Base-by-base conservation (phyloP, 1,140 invertebrate species). In the Musca vetustissima region DNA sequence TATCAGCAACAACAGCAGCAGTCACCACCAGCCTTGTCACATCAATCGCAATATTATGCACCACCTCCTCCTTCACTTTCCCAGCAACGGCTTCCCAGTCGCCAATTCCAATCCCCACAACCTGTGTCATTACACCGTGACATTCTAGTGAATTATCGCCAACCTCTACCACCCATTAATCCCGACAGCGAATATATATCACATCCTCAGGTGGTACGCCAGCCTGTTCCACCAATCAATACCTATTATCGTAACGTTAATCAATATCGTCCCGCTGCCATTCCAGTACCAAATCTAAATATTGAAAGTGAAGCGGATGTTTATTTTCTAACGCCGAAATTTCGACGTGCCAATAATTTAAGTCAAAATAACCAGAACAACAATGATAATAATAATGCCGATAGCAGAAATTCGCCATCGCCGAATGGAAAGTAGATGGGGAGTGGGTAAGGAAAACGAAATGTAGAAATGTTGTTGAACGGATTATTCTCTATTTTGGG, bases 91-190 rank as follows among this genome's bases (percentile, higher is more conserved):
- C 64, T 25, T 53, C 67, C 61, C 7, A 57, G 25, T n/a, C 47
- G 55, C 19, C 57, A 61, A 61, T 59, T 24, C 22, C 24, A 69
- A 52, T 76, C 14, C 68, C 70, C 67, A 48, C 71, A 74, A 32
- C 81, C 83, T 0, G 67, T 84, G 7, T 82, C 85, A 0, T 70
- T 87, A 0, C 74, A 78, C 2, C 74, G 73, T 32, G 87, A 88
- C 57, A 83, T 83, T 32, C 72, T 77, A 0, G 84, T 87, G 0
- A 88, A 88, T 71, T 87, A 86, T 70, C 81, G 83, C 7, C 75
- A 84, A 52, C 85, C 85, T 7, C 55, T 83, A 66, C 85, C 85
- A 21, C 75, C 81, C 1, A 78, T 87, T 11, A 85, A 88, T 73
- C 86, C 86, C 0, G 85, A 88, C 49, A 84, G 85, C 4, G 87